Base-by-base conservation (phyloP, 1,140 invertebrate species). In the Branchinecta lynchi region DNA sequence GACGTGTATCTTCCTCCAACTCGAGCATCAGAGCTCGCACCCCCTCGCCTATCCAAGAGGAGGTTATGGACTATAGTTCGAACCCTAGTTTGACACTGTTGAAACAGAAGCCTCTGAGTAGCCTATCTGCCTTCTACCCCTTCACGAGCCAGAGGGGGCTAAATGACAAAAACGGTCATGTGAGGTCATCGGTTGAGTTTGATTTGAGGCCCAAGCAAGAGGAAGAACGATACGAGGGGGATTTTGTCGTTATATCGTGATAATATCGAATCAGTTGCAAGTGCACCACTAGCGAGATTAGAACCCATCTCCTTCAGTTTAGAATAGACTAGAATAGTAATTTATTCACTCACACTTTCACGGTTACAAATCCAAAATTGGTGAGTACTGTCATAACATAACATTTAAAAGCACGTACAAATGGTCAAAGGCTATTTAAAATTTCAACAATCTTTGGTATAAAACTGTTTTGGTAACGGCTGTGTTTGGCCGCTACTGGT, bases 41-140 rank as follows among this genome's bases (percentile, higher is more conserved):
- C 51, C 51, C 51, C 12, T 15, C 51, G 3, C 51, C 51, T 60
- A 60, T 60, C 17, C 51, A 60, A 20, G 51, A 60, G 17, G 51
- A 60, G 17, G 51, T 20, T 60, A 20, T 60, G 12, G 51, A 60
- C 17, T 60, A 60, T 60, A 60, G 51, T 60, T 60, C 51, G 12
- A 60, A 60, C 51, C 51, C 51, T 15, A 60, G 51, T 20, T 60
- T 60, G 51, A 60, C 17, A 60, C 17, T 60, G 17, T 60, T 60
- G 17, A 60, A 20, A 20, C 51, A 60, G 17, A 60, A 60, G 51
- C 51, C 51, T 1, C 51, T 60, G 2, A 60, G 51, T 60, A 60
- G 51, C 17, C 17, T 60, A 6, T 60, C 51, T 12, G 51, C 51
- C 12, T 60, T 60, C 17, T 60, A 60, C 17, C 51, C 51, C 17